Base-by-base conservation (phyloP, 2,797 vertebrate species). In the Parotocinclus haroldoi region DNA sequence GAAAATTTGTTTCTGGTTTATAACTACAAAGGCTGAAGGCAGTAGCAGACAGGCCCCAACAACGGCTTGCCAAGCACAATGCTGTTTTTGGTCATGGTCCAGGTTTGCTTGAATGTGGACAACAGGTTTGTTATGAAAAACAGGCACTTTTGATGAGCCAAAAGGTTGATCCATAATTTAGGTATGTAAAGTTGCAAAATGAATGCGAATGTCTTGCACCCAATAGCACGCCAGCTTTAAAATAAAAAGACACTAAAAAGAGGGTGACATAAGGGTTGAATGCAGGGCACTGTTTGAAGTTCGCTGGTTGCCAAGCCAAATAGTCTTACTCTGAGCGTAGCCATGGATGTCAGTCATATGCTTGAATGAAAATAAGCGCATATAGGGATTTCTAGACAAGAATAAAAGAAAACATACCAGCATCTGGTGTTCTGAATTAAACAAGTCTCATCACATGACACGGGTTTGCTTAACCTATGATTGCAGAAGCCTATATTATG, bases 391-490 rank as follows among this genome's bases (percentile, higher is more conserved):
- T 74, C 68, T 72, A 69, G 68, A 74, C 69, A 69, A 62, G 53
- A 74, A 74, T 74, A 53, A 72, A 69, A 69, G 66, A 72, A 75
- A 72, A 75, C 66, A 75, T 67, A 72, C 69, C 72, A 67, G 58
- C 81, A 87, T 79, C 79, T 82, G 80, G 83, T 88, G 87, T 92
- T 92, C 89, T 89, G 87, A 91, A 91, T 90, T 88, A 84, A 91
- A 86, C 87, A 87, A 83, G 89, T 91, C 85, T 84, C 89, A 83
- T 92, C 92, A 93, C 88, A 91, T 89, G 87, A 88, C 88, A 89
- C 90, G 88, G 88, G 89, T 91, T 70, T 89, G 89, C 89, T 87
- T 88, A 91, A 87, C 85, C 81, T 90, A 83, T 81, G 85, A 81
- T 77, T 84, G 86, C 75, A 83, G 88, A 84, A 88, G 87, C 91